Conservation (phyloP, 2,797 vertebrate species). For the Stomatorhinus walkeri region DNA sequence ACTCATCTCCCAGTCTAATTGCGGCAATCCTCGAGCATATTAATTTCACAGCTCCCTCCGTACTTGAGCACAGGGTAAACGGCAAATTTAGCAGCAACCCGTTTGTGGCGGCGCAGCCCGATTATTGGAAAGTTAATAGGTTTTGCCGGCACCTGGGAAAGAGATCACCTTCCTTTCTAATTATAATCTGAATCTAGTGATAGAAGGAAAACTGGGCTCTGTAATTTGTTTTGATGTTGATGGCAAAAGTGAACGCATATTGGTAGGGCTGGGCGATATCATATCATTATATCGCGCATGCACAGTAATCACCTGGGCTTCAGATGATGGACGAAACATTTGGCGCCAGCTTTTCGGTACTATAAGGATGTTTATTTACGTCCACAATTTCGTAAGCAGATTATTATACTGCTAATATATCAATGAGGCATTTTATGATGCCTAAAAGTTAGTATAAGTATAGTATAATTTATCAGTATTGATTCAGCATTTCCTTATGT, state of each 20-base stretch:
- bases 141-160: constrained; percentile 16
- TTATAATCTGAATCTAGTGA: constrained; percentile 30
- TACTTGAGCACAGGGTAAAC: constrained; percentile 26
- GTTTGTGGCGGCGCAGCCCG: constrained; percentile 11
- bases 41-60: constrained; percentile 28
- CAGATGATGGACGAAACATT: neutral
- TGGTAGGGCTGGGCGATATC: neutral
- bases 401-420: neutral
- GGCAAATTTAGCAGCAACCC: constrained; percentile 31
- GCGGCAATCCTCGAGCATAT: constrained; percentile 23
- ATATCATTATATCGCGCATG: neutral
- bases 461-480: neutral
- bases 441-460: neutral
- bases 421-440: neutral
- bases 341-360: neutral
- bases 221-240: constrained; percentile 27
- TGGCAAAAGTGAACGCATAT: constrained; percentile 21
- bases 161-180: constrained; percentile 31
- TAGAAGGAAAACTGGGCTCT: constrained; percentile 26
- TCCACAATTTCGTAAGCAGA: neutral
- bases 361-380: neutral
- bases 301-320: neutral
- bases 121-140: constrained; percentile 27
- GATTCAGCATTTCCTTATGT: neutral
- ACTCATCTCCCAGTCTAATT: constrained; percentile 28